phyloP scores from a whole-genome alignment of 92 coral and sea anemone species.

The Epizoanthus rinbou region DNA sequence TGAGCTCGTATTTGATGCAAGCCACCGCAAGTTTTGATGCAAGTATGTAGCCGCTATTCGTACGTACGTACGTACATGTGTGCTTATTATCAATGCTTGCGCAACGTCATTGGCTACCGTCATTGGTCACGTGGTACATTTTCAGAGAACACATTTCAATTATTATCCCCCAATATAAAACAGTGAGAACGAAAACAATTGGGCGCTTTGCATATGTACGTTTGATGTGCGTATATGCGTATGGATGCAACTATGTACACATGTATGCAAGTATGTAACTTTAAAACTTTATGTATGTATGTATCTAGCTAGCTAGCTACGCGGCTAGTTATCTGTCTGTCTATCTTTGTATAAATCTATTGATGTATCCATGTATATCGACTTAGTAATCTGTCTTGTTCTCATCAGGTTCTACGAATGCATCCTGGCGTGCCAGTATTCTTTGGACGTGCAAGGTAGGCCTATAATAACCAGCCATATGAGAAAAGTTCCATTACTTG shows the following conservation, averaged over 20 bases:
- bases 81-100: too few species aligned
- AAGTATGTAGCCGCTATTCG: too few species aligned
- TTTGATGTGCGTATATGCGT: neutral
- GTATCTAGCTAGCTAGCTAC: neutral
- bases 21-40: too few species aligned
- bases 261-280: neutral
- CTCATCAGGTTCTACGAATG: constrained; percentile 60
- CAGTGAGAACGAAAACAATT: too few species aligned
- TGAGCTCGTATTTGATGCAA: too few species aligned
- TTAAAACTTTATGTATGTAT: neutral
- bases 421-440: constrained; percentile 82
- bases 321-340: too few species aligned
- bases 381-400: neutral
- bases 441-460: constrained; percentile 84
- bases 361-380: neutral
- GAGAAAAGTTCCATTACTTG: neutral
- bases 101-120: too few species aligned
- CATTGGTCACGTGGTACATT: too few species aligned
- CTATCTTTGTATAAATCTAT: neutral
- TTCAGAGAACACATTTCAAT: too few species aligned
- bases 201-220: too few species aligned
- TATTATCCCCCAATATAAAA: too few species aligned
- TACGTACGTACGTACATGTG: too few species aligned
- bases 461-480: neutral
- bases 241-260: neutral